Conservation (phyloP, 2,797 vertebrate genomes). For the Heteromormyrus szaboi region DNA sequence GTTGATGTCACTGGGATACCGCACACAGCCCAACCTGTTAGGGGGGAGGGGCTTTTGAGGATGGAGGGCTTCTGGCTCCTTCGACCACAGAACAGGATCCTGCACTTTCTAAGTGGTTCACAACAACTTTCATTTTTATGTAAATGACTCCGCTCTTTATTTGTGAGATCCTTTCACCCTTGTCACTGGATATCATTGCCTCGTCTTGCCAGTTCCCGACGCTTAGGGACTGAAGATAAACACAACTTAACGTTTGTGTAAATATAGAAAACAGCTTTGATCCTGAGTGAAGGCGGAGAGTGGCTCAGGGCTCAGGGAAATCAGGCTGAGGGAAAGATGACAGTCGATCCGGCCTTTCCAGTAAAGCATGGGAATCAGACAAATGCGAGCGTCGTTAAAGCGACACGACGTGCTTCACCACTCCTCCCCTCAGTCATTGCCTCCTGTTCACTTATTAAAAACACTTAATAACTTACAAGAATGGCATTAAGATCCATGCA, state of each 20-base stretch:
- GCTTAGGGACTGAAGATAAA: not conserved
- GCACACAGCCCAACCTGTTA: not conserved
- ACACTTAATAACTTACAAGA: not conserved
- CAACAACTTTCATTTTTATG: not conserved
- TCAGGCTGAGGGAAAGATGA: not conserved
- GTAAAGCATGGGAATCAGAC: not conserved
- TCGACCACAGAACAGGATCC: not conserved
- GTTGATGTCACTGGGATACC: not conserved
- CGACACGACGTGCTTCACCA: not conserved
- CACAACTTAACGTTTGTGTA: not conserved
- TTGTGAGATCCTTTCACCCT: not conserved
- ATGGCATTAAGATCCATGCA: not conserved
- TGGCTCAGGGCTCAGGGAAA: not conserved
- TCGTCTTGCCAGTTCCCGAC: not conserved
- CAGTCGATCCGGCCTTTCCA: not conserved
- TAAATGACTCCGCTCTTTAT: not conserved
- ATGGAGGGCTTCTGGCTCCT: not conserved
- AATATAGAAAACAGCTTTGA: slow-evolving; percentile 9
- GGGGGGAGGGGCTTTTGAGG: not conserved
- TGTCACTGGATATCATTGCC: not conserved
- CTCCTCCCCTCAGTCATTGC: not conserved
- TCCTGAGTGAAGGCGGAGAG: not conserved
- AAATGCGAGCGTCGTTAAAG: not conserved
- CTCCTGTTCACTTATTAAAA: not conserved
- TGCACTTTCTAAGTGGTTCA: not conserved